These are phyloP conservation scores for Halcyon badia DNA, from an alignment of 2,797 vertebrate species.

Conservation along the genomic window DNA sequence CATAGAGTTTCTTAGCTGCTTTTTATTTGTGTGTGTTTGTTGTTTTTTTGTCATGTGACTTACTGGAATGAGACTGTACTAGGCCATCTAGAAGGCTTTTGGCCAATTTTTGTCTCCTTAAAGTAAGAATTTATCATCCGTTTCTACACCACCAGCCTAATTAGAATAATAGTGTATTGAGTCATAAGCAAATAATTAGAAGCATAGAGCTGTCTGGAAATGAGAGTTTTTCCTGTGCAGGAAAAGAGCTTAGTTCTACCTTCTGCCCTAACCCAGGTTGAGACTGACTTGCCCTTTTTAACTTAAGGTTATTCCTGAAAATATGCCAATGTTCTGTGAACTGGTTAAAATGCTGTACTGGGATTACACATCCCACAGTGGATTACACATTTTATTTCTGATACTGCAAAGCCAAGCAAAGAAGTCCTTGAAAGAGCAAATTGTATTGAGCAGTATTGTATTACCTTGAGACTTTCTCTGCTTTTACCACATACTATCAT, in stretches of 20 bases:
- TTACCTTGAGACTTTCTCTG: not conserved
- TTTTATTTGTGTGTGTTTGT: not conserved
- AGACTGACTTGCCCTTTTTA: not conserved
- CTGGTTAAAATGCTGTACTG: not conserved
- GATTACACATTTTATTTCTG: not conserved
- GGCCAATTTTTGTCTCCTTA: not conserved
- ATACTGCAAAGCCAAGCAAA: not conserved
- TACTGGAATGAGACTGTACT: not conserved
- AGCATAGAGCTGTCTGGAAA: not conserved
- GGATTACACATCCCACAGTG: not conserved
- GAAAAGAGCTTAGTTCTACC: not conserved
- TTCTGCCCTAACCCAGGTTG: not conserved
- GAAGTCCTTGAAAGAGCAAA: rapidly evolving
- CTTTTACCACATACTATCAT: not conserved
- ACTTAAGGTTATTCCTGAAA: not conserved
- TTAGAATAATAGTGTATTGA: not conserved
- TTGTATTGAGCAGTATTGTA: not conserved
- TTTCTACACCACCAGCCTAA: not conserved
- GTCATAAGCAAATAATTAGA: not conserved
- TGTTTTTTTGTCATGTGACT: not conserved
- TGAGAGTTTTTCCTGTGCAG: not conserved
- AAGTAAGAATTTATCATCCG: not conserved
- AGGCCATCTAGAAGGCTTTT: not conserved
- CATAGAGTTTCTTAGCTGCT: not conserved
- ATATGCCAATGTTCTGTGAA: not conserved